These are phyloP conservation scores for Phaetusa simplex DNA, from an alignment of 2,113 vertebrate species.

Conservation along the genomic window DNA sequence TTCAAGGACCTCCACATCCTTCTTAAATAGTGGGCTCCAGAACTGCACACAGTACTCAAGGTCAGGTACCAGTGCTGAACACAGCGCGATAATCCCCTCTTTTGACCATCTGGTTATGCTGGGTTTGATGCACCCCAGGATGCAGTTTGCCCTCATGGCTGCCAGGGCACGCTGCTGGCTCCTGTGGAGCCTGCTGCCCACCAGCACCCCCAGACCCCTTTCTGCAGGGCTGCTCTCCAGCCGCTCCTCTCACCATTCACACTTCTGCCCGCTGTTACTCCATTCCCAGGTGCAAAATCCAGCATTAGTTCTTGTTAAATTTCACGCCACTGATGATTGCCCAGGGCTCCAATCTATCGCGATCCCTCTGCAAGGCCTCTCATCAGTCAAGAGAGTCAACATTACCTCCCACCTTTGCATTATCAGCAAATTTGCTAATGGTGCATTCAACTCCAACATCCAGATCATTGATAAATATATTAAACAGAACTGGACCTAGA, in stretches of 20 bases:
- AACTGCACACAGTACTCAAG: background rate
- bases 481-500: background rate
- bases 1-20: background rate
- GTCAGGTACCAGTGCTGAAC: background rate
- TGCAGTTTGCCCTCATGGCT: background rate
- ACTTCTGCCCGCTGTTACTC: too few relatives aligned
- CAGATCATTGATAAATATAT: background rate
- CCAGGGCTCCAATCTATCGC: background rate
- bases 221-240: background rate
- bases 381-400: background rate
- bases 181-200: fast-evolving
- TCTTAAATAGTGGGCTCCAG: background rate
- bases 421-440: background rate
- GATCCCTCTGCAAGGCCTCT: background rate
- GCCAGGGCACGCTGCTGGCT: background rate
- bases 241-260: background rate
- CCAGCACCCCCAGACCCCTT: background rate
- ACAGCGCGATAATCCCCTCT: background rate
- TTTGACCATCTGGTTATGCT: background rate
- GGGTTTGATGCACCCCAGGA: background rate
- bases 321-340: background rate
- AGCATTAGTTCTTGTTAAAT: background rate
- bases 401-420: background rate
- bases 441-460: background rate
- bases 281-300: background rate